These are phyloP conservation scores for Paradoxurus hermaphroditus DNA, from an alignment of 2,113 vertebrate genomes.

Conservation along the genomic window DNA sequence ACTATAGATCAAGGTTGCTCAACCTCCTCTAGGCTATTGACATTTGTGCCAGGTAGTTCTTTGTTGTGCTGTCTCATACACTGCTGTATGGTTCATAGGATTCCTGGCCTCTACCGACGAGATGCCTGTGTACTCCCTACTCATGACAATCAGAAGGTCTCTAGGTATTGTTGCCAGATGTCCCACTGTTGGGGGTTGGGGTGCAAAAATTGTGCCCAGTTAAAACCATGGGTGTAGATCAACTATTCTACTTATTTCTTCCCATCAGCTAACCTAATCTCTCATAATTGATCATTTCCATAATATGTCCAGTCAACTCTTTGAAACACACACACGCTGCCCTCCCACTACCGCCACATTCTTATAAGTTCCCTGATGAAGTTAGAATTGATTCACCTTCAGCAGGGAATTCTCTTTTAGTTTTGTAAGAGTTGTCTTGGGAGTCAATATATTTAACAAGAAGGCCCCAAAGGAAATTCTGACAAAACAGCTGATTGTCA, in stretches of 20 bases:
- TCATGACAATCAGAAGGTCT: not conserved
- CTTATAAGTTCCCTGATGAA: not conserved
- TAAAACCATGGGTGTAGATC: not conserved
- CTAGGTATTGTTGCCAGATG: not conserved
- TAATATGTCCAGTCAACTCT: not conserved
- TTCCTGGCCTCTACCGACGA: not conserved
- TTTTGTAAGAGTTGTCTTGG: not conserved
- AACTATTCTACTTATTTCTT: not conserved
- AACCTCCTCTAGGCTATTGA: not conserved
- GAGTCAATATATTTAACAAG: not conserved
- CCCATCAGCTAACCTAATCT: not conserved
- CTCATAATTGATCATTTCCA: not conserved
- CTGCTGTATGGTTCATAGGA: not conserved
- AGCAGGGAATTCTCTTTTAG: not conserved
- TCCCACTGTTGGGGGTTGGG: not conserved
- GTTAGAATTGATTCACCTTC: constrained; percentile 13
- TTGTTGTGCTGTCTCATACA: rapidly evolving
- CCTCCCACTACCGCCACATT: not conserved
- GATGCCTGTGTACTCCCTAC: not conserved
- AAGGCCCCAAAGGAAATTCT: not conserved
- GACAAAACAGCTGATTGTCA: not conserved
- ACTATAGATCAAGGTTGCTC: not conserved
- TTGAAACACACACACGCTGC: not conserved
- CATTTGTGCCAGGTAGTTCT: rapidly evolving
- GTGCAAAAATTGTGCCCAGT: not conserved